phyloP scores from a whole-genome alignment of 2,888 invertebrate species.

The Clistopyga incitator region DNA sequence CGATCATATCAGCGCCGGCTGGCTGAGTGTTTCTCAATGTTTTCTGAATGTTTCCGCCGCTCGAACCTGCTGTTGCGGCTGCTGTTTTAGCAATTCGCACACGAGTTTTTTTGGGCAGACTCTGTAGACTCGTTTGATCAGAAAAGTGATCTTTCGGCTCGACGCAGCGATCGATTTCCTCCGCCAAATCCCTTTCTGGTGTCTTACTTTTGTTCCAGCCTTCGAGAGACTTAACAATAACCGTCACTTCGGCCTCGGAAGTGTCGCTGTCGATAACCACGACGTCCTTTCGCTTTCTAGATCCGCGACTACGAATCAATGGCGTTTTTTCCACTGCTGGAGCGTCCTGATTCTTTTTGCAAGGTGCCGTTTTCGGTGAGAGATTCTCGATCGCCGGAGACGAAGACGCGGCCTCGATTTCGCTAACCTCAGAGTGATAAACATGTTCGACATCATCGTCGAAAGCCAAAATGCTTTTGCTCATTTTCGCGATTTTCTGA shows the following conservation, averaged over 20 bases:
- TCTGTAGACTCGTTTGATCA: conserved; percentile 58
- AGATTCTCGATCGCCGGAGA: neutral
- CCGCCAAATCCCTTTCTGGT: conserved; percentile 67
- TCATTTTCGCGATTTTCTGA: conserved; percentile 32
- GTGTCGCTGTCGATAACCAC: conserved; percentile 74
- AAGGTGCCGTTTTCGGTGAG: conserved; percentile 12
- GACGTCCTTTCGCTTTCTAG: conserved; percentile 74
- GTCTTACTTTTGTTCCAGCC: conserved; percentile 71
- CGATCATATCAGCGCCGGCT: conserved; percentile 69
- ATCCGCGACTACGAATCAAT: conserved; percentile 52
- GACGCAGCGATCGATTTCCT: conserved; percentile 70
- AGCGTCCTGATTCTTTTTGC: conserved; percentile 57
- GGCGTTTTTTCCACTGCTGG: conserved; percentile 30
- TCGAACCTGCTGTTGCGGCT: conserved; percentile 11
- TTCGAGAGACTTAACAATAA: conserved; percentile 73
- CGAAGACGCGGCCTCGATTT: conserved; percentile 39
- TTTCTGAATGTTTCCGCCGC: neutral
- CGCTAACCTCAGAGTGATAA: conserved; percentile 74
- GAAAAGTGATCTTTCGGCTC: conserved; percentile 55
- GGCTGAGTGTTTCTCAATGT: conserved; percentile 26
- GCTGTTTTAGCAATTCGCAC: conserved; percentile 65
- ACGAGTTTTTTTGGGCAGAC: conserved; percentile 70
- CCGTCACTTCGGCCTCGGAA: conserved; percentile 72
- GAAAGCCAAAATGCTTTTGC: conserved; percentile 71
- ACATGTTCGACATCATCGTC: conserved; percentile 82